A percentile compares a stretch with the other conserved stretches of the same genome.
phyloP scores from a whole-genome alignment of 2,888 invertebrate genomes.

The Hirtodrosophila alboralis region DNA sequence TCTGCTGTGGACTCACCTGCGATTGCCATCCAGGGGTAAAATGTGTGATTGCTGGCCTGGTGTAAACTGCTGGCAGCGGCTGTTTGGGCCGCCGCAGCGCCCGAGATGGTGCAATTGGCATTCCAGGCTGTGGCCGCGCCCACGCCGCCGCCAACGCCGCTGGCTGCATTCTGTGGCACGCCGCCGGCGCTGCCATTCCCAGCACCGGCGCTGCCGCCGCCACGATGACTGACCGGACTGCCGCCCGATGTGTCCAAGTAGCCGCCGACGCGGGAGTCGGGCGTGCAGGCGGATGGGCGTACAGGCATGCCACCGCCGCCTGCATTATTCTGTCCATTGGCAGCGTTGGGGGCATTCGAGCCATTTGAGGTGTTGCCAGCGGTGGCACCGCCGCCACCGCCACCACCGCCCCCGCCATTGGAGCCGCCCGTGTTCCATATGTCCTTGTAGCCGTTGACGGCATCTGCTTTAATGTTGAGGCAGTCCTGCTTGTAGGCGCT shows the following conservation, averaged over 20 bases:
- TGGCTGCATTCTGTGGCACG: constrained; percentile 88
- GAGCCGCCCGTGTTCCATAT: constrained; percentile 85
- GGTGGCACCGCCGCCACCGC: constrained; percentile 86
- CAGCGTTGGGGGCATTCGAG: constrained; percentile 79
- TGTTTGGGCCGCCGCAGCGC: constrained; percentile 91
- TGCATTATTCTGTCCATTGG: constrained; percentile 86
- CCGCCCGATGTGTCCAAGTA: constrained; percentile 91
- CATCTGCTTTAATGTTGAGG: constrained; percentile 86
- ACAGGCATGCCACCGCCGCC: constrained; percentile 85
- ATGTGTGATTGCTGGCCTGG: constrained; percentile 95
- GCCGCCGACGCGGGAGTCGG: constrained; percentile 92
- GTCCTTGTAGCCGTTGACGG: constrained; percentile 86
- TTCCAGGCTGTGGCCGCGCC: constrained; percentile 90
- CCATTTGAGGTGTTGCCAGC: constrained; percentile 82
- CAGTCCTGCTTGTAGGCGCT: constrained; percentile 89
- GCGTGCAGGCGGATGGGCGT: constrained; percentile 94
- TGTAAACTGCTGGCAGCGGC: constrained; percentile 94
- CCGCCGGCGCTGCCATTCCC: constrained; percentile 83
- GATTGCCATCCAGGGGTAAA: constrained; percentile 99
- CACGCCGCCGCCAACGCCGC: constrained; percentile 86
- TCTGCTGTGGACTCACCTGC: constrained; percentile 90
- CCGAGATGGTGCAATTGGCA: constrained; percentile 92
- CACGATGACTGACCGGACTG: constrained; percentile 89
- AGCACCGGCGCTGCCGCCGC: constrained; percentile 87
- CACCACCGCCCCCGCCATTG: constrained; percentile 85